Base-by-base conservation (phyloP, 2,888 invertebrate genomes). In the Spodoptera exigua region DNA sequence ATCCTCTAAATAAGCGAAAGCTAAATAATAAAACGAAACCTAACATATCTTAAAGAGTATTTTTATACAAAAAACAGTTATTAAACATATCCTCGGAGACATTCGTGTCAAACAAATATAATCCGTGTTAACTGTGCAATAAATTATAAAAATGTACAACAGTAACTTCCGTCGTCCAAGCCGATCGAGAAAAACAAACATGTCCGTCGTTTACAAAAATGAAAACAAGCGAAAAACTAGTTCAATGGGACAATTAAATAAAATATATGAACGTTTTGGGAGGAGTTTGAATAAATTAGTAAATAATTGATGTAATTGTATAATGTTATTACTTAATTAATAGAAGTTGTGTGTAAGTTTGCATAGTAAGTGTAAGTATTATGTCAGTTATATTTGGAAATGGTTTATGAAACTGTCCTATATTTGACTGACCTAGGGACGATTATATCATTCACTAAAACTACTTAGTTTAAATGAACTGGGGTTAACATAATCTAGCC, bases 231-330 rank as follows among this genome's bases (percentile, higher is more conserved):
- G 21, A 65, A 36, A 70, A 51, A 56, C 35, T 52, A 47, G 49
- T 55, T 66, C 52, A 72, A 18, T 3, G 41, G 73, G 39, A 54
- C 60, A 59, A 17, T 46, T 52, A 46, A 49, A 71, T 59, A 45
- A 45, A 71, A 67, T 67, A 53, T 53, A 71, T 58, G 40, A 36
- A 27, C 12, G 49, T 4, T 21, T 13, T 0, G 73, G 73, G 73
- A 66, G 13, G 32, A 36, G 49, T 59, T 66, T 34, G 80, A 53
- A 45, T 70, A 48, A 48, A 72, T 72, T 46, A 41, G 39, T 58
- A 46, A 44, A 32, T 37, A 36, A 53, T 66, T 40, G 36, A 16
- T 1, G 27, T 67, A 57, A 65, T 67, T 66, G 55, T 45, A 44
- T 16, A 18, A 9, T 10, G 4, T 32, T 69, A 18, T 52, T 69